phyloP scores from a whole-genome alignment of 2,113 vertebrate species.

The Dasyornis broadbenti region DNA sequence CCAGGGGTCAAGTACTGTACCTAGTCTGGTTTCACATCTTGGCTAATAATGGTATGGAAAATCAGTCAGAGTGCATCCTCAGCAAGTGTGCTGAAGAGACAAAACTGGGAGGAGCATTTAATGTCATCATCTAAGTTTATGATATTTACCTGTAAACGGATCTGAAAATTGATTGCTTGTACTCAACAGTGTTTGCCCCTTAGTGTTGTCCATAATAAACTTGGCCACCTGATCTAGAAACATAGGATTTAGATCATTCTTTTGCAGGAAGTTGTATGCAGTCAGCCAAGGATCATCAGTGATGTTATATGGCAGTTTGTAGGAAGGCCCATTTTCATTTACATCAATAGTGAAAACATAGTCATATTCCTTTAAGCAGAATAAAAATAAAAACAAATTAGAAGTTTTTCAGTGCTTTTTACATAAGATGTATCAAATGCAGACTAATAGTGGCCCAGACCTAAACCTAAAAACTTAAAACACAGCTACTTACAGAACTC shows the following conservation, averaged over 20 bases:
- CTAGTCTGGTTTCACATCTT: background rate
- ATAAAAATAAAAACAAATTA: conserved; percentile 14
- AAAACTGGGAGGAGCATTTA: background rate
- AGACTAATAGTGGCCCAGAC: background rate
- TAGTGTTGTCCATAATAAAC: conserved; percentile 97
- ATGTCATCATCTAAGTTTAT: background rate
- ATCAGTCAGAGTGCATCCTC: background rate
- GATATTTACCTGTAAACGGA: conserved; percentile 88
- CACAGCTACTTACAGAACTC: background rate
- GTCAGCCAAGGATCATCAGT: conserved; percentile 93
- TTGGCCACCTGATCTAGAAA: conserved; percentile 98
- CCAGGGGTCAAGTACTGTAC: background rate
- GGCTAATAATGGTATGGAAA: background rate
- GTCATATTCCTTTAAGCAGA: conserved; percentile 87
- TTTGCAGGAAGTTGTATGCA: conserved; percentile 94
- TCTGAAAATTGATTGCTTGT: conserved; percentile 76
- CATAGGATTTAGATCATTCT: conserved; percentile 92
- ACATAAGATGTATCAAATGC: background rate
- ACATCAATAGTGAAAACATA: conserved; percentile 96
- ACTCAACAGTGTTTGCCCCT: conserved; percentile 82
- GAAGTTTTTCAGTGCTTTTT: background rate
- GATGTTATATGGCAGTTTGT: conserved; percentile 93
- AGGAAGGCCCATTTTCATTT: conserved; percentile 90
- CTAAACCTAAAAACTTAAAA: background rate
- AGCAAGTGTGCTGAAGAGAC: background rate